These are phyloP conservation scores for Apolygus lucorum DNA, from an alignment of 1,140 invertebrate species.

Conservation along the genomic window DNA sequence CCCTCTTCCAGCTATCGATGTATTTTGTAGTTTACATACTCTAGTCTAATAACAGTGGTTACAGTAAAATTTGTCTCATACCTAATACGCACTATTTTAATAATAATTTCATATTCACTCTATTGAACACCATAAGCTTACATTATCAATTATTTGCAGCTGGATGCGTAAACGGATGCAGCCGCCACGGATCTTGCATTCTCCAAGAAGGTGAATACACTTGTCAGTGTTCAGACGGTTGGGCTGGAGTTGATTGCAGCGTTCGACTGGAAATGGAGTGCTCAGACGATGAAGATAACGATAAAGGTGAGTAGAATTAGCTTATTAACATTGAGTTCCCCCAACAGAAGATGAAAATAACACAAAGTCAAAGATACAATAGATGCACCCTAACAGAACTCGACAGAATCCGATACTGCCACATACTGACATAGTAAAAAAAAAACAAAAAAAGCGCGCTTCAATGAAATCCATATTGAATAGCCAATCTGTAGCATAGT, in stretches of 20 bases:
- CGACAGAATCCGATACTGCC: background rate
- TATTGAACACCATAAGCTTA: background rate
- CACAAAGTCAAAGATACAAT: background rate
- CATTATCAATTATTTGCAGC: conserved; percentile 47
- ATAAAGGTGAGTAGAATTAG: conserved; percentile 70
- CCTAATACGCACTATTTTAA: too few species aligned
- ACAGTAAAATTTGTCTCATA: too few species aligned
- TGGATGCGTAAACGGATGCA: conserved; percentile 90
- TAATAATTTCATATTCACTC: background rate
- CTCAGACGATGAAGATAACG: conserved; percentile 90
- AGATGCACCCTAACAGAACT: too few species aligned
- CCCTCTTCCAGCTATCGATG: too few species aligned
- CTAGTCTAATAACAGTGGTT: too few species aligned
- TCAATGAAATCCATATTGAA: background rate
- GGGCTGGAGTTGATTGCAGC: conserved; percentile 87
- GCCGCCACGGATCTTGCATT: conserved; percentile 79
- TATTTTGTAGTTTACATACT: too few species aligned
- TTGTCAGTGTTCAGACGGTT: conserved; percentile 82
- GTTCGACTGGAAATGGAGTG: conserved; percentile 86
- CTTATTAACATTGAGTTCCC: too few species aligned
- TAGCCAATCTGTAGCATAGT: background rate
- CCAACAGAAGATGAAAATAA: too few species aligned
- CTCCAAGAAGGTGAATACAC: conserved; percentile 76
- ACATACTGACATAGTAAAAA: background rate
- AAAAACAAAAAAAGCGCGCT: background rate